Base-by-base conservation (phyloP, 2,888 invertebrate species). In the Dendrolimus pini region DNA sequence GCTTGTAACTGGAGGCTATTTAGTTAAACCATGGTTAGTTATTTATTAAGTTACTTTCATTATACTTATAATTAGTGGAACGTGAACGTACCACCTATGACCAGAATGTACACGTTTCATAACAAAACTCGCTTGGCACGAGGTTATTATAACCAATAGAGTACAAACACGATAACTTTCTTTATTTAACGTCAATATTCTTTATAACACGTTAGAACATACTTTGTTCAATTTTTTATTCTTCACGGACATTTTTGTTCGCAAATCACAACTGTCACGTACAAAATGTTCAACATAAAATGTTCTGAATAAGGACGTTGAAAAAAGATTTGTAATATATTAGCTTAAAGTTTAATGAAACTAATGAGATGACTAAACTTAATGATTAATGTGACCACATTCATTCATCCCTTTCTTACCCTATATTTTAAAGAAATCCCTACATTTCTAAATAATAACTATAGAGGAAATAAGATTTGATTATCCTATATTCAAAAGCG, bases 101-200 rank as follows among this genome's bases (percentile, higher is more conserved):
- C 90, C 90, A 90, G 90, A 89, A 83, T 78, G 80, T 85, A 89
- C 90, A 90, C 90, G 80, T 82, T 83, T 75, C 68, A 72, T 77
- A 78, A 77, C 74, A 78, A 74, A 71, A 74, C 80, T 82, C 82
- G 78, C 75, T 74, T 70, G 71, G 65, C 70, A 77, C 84, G 82
- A 86, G 76, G 62, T 68, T 70, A 76, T 68, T 66, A 75, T 73
- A 75, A 78, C 64, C 70, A 71, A 75, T 75, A 75, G 47, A 72
- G 65, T 65, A 72, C 58, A 65, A 64, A n/a, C 41, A 41, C 54
- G 18, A 41, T 54, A 54, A 41, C 9, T 10, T 7, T n/a, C 41
- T 54, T 54, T 30, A 54, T 53, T 30, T 52, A 47, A 47, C 47
- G 47, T 47, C 47, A 47, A 2, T 47, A 12, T 47, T 47, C 9